These are phyloP conservation scores for Fulmarus glacialis DNA, from an alignment of 2,113 vertebrate species.

Conservation along the genomic window DNA sequence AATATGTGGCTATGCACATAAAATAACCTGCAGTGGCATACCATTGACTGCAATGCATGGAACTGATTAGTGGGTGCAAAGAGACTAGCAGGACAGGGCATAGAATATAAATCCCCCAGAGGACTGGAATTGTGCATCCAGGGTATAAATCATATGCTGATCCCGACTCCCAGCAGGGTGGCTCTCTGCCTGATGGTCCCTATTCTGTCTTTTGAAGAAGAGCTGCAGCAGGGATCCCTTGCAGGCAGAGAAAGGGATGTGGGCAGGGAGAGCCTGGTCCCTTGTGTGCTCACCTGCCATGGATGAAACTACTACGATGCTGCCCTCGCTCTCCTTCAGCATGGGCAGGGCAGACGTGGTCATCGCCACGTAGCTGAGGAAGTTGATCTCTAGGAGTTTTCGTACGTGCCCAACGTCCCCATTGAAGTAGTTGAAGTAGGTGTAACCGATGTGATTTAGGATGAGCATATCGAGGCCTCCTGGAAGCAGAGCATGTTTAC, in stretches of 20 bases:
- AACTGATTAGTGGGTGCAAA: background rate
- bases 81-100: background rate
- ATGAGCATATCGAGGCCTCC: constrained; percentile 81
- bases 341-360: constrained; percentile 66
- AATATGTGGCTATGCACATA: fast-evolving
- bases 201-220: background rate
- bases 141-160: fast-evolving
- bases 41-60: fast-evolving
- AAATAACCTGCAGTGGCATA: background rate
- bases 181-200: background rate
- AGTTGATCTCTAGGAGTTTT: constrained; percentile 69
- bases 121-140: background rate
- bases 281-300: constrained; percentile 63
- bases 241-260: background rate
- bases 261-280: background rate
- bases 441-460: constrained; percentile 70
- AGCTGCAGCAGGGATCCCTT: background rate
- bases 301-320: constrained; percentile 71
- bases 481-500: constrained; percentile 8
- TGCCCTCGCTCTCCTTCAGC: constrained; percentile 76
- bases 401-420: constrained; percentile 10
- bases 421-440: background rate
- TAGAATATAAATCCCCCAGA: background rate
- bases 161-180: fast-evolving
- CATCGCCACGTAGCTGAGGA: constrained; percentile 76